phyloP scores from a whole-genome alignment of 1,140 invertebrate species.

The Macrosteles quadrilineatus region DNA sequence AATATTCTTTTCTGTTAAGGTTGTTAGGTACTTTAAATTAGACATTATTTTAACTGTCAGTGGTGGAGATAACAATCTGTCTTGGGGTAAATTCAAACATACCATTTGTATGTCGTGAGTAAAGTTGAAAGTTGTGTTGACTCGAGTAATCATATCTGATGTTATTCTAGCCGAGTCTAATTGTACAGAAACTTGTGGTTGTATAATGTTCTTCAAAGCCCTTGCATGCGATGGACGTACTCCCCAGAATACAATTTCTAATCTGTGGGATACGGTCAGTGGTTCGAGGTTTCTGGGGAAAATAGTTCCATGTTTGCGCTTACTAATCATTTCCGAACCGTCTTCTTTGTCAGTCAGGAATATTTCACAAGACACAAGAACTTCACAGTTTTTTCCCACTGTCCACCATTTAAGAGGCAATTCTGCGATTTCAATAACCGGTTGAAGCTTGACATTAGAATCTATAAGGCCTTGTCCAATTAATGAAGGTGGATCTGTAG shows the following conservation, averaged over 20 bases:
- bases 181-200: constrained; percentile 37
- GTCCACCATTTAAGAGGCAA: neutral
- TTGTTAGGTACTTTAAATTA: neutral
- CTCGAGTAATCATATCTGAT: neutral
- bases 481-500: neutral
- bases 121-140: neutral
- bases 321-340: neutral
- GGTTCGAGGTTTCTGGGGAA: neutral
- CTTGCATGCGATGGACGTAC: neutral
- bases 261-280: neutral
- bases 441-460: neutral
- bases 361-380: neutral
- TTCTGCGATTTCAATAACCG: too few relatives aligned
- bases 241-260: constrained; percentile 30
- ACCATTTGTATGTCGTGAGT: neutral
- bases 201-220: neutral
- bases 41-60: neutral
- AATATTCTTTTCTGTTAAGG: neutral
- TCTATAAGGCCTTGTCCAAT: neutral
- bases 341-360: neutral
- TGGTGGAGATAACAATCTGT: neutral
- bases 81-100: neutral
- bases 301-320: too few relatives aligned
- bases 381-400: neutral
- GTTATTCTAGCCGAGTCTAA: neutral